These are phyloP conservation scores for Chiroxiphia lanceolata DNA, from an alignment of 2,797 vertebrate species.

Conservation along the genomic window DNA sequence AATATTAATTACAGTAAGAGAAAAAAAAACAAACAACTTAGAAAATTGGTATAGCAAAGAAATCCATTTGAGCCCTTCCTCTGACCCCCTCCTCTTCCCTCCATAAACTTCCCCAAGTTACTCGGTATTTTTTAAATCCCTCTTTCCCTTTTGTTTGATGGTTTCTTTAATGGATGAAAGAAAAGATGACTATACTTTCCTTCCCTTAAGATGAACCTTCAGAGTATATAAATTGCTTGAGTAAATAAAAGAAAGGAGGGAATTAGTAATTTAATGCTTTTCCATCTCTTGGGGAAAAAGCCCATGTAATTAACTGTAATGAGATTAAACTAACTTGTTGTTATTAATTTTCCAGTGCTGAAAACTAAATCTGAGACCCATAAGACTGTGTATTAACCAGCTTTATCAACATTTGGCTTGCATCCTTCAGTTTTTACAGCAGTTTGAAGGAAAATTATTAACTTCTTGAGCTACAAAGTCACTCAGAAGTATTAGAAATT, in stretches of 20 bases:
- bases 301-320: slow-evolving; percentile 77
- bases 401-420: slow-evolving; percentile 12
- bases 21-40: neutral
- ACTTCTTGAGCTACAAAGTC: neutral
- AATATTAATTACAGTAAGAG: slow-evolving; percentile 16
- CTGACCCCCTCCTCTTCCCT: neutral
- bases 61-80: neutral
- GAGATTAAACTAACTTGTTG: slow-evolving; percentile 74
- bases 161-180: slow-evolving; percentile 19
- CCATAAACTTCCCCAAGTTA: neutral
- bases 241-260: slow-evolving; percentile 65
- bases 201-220: slow-evolving; percentile 35
- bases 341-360: slow-evolving; percentile 64
- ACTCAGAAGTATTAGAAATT: neutral
- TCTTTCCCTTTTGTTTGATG: neutral
- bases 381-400: slow-evolving; percentile 40
- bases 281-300: slow-evolving; percentile 63
- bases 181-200: neutral
- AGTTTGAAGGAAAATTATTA: neutral
- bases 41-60: neutral
- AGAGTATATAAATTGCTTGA: slow-evolving; percentile 42
- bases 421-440: neutral
- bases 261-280: slow-evolving; percentile 69
- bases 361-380: slow-evolving; percentile 49
- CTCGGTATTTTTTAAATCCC: neutral